phyloP scores from a whole-genome alignment of 2,888 invertebrate species.

The Steinernema hermaphroditum region DNA sequence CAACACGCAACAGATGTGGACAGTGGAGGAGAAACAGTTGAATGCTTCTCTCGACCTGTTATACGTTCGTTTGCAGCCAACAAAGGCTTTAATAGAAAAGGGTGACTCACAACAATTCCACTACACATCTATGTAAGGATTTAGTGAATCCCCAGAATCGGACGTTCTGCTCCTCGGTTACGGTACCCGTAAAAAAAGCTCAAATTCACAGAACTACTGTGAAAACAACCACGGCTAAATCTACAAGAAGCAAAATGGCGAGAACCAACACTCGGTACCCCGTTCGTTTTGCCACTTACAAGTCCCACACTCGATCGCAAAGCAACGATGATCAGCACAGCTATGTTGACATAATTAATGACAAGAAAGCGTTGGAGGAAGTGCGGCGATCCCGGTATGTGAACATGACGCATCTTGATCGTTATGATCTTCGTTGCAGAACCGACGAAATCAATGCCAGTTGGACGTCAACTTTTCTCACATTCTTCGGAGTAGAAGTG shows the following conservation, averaged over 20 bases:
- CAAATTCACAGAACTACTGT: neutral
- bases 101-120: neutral
- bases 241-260: neutral
- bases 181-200: neutral
- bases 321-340: neutral
- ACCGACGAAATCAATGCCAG: conserved; percentile 44
- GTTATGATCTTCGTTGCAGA: conserved; percentile 20
- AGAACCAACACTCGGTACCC: neutral
- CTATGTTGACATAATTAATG: conserved; percentile 40
- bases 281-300: conserved; percentile 36
- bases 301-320: conserved; percentile 28
- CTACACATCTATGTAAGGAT: too few relatives aligned
- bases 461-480: conserved; percentile 43
- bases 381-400: conserved; percentile 39
- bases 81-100: neutral
- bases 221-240: neutral
- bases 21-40: conserved; percentile 3
- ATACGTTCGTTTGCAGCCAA: neutral
- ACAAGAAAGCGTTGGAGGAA: conserved; percentile 36
- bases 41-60: conserved; percentile 2
- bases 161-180: conserved; percentile 13
- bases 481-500: conserved; percentile 38
- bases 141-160: neutral
- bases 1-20: neutral
- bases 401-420: too few relatives aligned